Base-by-base conservation (phyloP, 2,888 invertebrate species). In the Heliconius hortense region DNA sequence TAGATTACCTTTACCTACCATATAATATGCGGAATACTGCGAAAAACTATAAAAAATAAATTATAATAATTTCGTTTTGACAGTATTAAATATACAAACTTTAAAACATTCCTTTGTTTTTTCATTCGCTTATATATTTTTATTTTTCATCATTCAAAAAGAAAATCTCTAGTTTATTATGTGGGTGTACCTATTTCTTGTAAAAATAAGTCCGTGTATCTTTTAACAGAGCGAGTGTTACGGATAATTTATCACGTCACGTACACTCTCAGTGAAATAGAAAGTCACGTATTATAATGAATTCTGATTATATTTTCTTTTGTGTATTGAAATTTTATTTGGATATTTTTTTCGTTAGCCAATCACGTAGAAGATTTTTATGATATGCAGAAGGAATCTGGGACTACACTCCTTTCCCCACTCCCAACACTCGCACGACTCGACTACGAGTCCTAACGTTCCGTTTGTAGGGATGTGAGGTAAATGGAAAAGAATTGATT, bases 271-370 rank as follows among this genome's bases (percentile, higher is more conserved):
- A 60, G 35, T 35, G 24, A 66, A 66, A 66, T 66, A 39, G 66
- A 73, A 60, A 72, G 75, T 77, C 77, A 77, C 77, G 75, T 75
- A 77, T 73, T 66, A 77, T 77, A 75, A 77, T 75, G 75, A 73
- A 43, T 53, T 66, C 18, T 66, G 24, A 66, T 66, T 39, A 39
- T 39, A 39, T 31, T 56, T 15, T 76, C 24, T 43, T 8, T 24
- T 43, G n/a, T 24, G 18, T 66, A 66, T 66, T 76, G 48, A 76
- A 68, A 62, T 73, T n/a, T 56, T 68, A 26, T 35, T 35, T 24
- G 10, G 26, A 68, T 56, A 18, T 69, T 48, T 48, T 56, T n/a
- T 68, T 24, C 26, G 26, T 5, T 60, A 60, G 5, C 15, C 26
- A 60, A 59, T 26, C 26, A 60, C 26, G 26, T 60, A 60, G 26